Base-by-base conservation (phyloP, 2,797 vertebrate species). In the Clangula hyemalis region DNA sequence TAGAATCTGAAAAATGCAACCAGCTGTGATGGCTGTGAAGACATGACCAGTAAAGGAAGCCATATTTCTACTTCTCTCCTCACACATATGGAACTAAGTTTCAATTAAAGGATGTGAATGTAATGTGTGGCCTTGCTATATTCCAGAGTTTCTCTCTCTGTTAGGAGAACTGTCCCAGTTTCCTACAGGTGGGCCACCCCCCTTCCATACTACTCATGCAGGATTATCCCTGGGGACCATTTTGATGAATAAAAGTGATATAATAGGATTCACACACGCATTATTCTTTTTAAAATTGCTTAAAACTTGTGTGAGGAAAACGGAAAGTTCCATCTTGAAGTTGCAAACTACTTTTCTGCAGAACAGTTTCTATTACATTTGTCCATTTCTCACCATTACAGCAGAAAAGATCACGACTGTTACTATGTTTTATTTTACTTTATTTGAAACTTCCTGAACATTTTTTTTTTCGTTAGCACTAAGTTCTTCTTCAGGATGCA, bases 231-330 rank as follows among this genome's bases (percentile, higher is more conserved):
- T n/a, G 41, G 53, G 60, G 74, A 86, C 12, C 7, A n/a, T 30
- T 73, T 90, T 10, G 27, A 13, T 45, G 56, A 88, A 60, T 38
- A 76, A 6, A 89, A 94, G 38, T 34, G 2, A 61, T 68, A 41
- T n/a, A 85, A 70, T 64, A 79, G 36, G 64, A 88, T 76, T 65
- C 64, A 91, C 93, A 76, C 16, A 61, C 47, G 85, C 6, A 45
- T 90, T 94, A 93, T 95, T 86, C 54, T 72, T 76, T 78, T 61
- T 64, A 36, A 45, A 91, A 64, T 73, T 53, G 58, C 56, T 95
- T 89, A 53, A 70, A 81, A 84, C 16, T 47, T 78, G 32, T 91
- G 49, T 72, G 68, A 93, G 32, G 13, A 95, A 90, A 95, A 79
- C 27, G 49, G 80, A 90, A 94, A 88, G 90, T 73, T 90, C 77